Conservation (phyloP, 2,797 vertebrate genomes). For the Pangasius mekongensis region DNA sequence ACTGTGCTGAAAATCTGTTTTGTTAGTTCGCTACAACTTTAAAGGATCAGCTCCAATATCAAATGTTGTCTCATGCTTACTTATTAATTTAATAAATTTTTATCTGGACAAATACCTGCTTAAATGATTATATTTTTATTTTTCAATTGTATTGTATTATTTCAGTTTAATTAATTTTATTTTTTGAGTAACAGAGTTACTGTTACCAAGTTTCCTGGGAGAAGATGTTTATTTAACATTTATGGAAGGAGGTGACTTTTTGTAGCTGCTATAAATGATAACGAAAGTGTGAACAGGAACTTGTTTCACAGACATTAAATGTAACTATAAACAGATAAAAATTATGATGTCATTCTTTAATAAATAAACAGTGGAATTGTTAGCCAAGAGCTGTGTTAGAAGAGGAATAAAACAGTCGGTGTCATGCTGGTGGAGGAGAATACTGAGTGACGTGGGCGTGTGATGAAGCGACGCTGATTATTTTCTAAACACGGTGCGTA, state of each 20-base stretch:
- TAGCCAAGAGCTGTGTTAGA: background rate
- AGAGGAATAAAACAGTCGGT: background rate
- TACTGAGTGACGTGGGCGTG: background rate
- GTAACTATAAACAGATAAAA: background rate
- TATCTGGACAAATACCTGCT: too few relatives aligned
- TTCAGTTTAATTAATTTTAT: background rate
- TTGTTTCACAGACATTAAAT: background rate
- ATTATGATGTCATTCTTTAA: background rate
- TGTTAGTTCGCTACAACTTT: too few relatives aligned
- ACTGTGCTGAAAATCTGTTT: too few relatives aligned
- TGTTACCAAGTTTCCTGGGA: background rate
- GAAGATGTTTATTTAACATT: background rate
- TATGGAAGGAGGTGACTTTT: background rate
- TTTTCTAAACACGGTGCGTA: background rate
- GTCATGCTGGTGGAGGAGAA: background rate
- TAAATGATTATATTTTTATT: too few relatives aligned
- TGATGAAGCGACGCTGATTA: background rate
- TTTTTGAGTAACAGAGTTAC: too few relatives aligned
- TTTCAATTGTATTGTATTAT: background rate
- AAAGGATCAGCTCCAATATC: too few relatives aligned
- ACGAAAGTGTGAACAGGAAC: background rate
- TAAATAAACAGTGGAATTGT: background rate
- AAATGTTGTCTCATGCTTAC: too few relatives aligned
- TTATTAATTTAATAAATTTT: too few relatives aligned
- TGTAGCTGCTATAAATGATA: background rate